Percentiles rank a stretch among this genome's conserved stretches.
Conservation (phyloP, 2,888 invertebrate species). For the Ectropis crepuscularia region DNA sequence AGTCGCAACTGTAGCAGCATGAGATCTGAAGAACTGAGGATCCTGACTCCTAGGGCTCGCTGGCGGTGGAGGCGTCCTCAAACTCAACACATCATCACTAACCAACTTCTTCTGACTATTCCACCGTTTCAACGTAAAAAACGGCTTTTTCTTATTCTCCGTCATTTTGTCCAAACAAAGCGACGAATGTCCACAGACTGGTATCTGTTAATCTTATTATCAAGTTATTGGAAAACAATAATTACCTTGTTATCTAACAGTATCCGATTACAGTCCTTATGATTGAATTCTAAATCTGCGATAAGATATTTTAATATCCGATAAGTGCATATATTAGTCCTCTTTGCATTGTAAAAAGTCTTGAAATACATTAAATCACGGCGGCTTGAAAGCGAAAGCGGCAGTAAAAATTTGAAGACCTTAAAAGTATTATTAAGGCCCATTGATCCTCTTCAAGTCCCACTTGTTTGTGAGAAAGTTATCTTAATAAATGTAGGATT, state of each 20-base stretch:
- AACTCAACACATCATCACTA: slow-evolving; percentile 42
- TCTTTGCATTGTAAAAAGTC: slow-evolving; percentile 10
- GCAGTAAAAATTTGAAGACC: slow-evolving; percentile 21
- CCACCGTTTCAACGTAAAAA: slow-evolving; percentile 70
- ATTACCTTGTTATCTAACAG: slow-evolving; percentile 31
- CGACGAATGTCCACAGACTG: slow-evolving; percentile 41
- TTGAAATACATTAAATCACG: slow-evolving; percentile 21
- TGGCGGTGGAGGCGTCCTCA: slow-evolving; percentile 21
- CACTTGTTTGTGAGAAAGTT: slow-evolving; percentile 64
- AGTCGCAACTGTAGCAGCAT: slow-evolving; percentile 38
- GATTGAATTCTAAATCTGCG: slow-evolving; percentile 34
- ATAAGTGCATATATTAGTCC: slow-evolving; percentile 17
- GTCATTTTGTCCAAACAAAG: slow-evolving; percentile 59
- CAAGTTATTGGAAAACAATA: slow-evolving; percentile 27
- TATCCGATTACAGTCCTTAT: slow-evolving; percentile 24
- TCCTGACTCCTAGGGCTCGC: slow-evolving; percentile 25
- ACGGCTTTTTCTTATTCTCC: slow-evolving; percentile 70
- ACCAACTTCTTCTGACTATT: slow-evolving; percentile 54
- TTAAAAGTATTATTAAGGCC: slow-evolving; percentile 42
- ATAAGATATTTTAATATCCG: slow-evolving; percentile 34
- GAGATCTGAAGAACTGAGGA: slow-evolving; percentile 44
- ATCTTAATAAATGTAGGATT: slow-evolving; percentile 70
- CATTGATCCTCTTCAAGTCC: slow-evolving; percentile 49
- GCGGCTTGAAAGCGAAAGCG: slow-evolving; percentile 24
- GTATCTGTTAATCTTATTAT: slow-evolving; percentile 41